Conservation (phyloP, 2,888 invertebrate species). For the Tortricodes alternella region DNA sequence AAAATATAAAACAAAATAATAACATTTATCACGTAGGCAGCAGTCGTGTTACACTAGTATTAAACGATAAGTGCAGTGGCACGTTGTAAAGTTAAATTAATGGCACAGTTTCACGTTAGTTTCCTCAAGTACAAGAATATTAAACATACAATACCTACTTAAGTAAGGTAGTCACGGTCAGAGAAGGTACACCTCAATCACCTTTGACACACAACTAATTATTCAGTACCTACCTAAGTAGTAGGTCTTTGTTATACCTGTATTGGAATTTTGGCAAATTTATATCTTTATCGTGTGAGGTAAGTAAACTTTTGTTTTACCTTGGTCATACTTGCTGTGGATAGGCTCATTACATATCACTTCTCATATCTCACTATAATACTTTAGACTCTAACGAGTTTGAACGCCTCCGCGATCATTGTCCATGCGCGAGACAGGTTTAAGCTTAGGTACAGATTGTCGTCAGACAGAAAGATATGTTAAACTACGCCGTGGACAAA, state of each 20-base stretch:
- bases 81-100: slow-evolving; percentile 79
- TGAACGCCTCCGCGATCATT: slow-evolving; percentile 49
- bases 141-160: slow-evolving; percentile 57
- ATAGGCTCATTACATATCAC: slow-evolving; percentile 53
- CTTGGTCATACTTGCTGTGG: slow-evolving; percentile 42
- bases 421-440: slow-evolving; percentile 48
- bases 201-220: slow-evolving; percentile 19
- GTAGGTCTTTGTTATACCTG: slow-evolving; percentile 24
- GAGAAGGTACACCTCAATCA: slow-evolving; percentile 48
- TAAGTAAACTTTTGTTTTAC: slow-evolving; percentile 44
- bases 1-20: slow-evolving; percentile 74
- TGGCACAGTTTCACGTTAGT: slow-evolving; percentile 83
- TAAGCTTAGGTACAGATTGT: slow-evolving; percentile 49
- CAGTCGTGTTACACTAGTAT: slow-evolving; percentile 78
- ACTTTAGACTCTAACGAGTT: slow-evolving; percentile 42
- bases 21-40: slow-evolving; percentile 74
- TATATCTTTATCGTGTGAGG: slow-evolving; percentile 12
- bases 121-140: slow-evolving; percentile 72
- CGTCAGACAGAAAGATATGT: slow-evolving; percentile 67
- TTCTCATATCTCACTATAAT: slow-evolving; percentile 48
- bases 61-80: slow-evolving; percentile 77
- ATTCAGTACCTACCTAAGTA: slow-evolving; percentile 14
- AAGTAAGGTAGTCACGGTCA: slow-evolving; percentile 51
- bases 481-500: slow-evolving; percentile 49
- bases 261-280: slow-evolving; percentile 26